phyloP scores from a whole-genome alignment of 2,113 vertebrate species.

The Rhabdornis inornatus region DNA sequence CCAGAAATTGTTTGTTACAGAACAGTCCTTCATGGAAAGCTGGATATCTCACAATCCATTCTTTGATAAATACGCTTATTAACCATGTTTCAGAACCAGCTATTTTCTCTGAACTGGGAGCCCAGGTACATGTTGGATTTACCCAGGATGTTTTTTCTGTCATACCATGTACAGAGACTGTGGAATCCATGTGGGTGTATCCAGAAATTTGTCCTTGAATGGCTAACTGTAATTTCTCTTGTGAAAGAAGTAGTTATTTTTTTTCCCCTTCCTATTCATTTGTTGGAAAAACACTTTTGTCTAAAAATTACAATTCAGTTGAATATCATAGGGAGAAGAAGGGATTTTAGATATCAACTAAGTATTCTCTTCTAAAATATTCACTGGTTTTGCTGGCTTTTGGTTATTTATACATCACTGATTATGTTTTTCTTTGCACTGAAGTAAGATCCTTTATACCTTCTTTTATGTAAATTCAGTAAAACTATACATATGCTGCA shows the following conservation, averaged over 20 bases:
- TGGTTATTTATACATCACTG: neutral
- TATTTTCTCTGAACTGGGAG: neutral
- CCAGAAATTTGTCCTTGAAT: neutral
- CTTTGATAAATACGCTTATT: neutral
- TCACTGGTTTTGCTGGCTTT: neutral
- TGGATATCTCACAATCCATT: neutral
- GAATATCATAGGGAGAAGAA: neutral
- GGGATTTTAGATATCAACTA: neutral
- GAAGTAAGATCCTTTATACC: neutral
- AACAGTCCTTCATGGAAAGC: neutral
- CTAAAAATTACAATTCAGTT: neutral
- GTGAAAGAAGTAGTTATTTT: neutral
- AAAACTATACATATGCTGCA: neutral
- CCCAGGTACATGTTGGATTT: neutral
- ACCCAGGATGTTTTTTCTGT: neutral
- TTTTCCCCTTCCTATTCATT: neutral
- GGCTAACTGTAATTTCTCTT: neutral
- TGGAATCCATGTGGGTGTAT: neutral
- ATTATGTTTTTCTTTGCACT: neutral
- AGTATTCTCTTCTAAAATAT: neutral
- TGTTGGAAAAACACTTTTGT: neutral
- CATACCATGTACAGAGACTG: neutral
- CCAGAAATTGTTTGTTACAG: neutral
- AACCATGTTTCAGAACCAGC: neutral
- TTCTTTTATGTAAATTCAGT: neutral